Percentiles rank a stretch among this genome's conserved stretches.
Conservation (phyloP, 2,113 vertebrate genomes). For the Noturus placidus region DNA sequence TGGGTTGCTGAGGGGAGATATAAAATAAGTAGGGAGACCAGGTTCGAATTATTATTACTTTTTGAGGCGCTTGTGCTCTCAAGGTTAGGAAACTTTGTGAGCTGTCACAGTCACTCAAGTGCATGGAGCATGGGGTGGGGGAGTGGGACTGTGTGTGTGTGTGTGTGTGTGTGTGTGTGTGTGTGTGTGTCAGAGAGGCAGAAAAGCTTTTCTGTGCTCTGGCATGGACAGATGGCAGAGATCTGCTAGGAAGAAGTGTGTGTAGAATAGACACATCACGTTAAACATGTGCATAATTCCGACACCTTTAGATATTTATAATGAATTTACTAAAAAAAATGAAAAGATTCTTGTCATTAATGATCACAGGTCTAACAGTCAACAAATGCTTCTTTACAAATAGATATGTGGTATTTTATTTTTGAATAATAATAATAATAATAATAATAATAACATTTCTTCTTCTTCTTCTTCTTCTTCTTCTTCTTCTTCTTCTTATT, state of each 20-base stretch:
- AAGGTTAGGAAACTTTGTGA: constrained; percentile 79
- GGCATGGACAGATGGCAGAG: constrained; percentile 42
- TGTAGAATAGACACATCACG: constrained; percentile 17
- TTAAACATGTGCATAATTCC: neutral
- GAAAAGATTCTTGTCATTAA: neutral
- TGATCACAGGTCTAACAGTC: neutral
- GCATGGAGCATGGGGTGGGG: constrained; percentile 45
- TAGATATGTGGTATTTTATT: too few species aligned
- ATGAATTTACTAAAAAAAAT: neutral
- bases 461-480: fast-evolving
- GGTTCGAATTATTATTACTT: constrained; percentile 80
- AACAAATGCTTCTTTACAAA: neutral
- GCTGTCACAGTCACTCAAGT: constrained; percentile 71
- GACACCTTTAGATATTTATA: neutral
- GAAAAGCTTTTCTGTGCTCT: constrained; percentile 36
- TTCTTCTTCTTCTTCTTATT: too few species aligned
- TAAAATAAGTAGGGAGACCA: constrained; percentile 92
- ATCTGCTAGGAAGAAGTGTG: constrained; percentile 38
- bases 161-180: constrained; percentile 27
- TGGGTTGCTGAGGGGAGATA: constrained; percentile 98
- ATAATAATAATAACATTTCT: too few species aligned
- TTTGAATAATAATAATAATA: neutral
- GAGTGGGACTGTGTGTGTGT: constrained; percentile 38
- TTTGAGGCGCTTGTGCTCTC: constrained; percentile 70
- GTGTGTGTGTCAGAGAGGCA: neutral